These are phyloP conservation scores for Mellivora capensis DNA, from an alignment of 2,113 vertebrate species.

Conservation along the genomic window DNA sequence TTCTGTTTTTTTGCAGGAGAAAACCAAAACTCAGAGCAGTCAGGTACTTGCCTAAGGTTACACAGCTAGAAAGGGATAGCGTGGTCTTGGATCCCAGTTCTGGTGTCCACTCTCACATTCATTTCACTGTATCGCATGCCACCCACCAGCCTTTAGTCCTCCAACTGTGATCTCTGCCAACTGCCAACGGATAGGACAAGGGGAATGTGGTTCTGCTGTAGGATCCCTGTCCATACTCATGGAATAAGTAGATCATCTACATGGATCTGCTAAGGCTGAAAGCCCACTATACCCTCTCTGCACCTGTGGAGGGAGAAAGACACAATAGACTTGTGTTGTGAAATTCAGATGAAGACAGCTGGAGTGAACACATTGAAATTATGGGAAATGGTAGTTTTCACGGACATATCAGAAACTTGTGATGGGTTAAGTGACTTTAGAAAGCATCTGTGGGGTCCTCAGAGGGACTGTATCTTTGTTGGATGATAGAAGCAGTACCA, in stretches of 20 bases:
- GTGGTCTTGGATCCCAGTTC: neutral
- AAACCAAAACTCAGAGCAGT: neutral
- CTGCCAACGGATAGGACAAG: neutral
- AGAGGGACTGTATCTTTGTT: neutral
- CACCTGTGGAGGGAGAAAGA: neutral
- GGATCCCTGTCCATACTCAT: neutral
- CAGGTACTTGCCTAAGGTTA: neutral
- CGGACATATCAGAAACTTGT: neutral
- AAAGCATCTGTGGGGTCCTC: neutral
- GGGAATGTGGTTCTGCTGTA: neutral
- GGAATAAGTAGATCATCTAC: too few relatives aligned
- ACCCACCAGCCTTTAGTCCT: too few relatives aligned
- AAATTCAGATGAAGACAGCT: neutral
- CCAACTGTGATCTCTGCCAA: neutral
- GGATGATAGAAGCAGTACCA: neutral
- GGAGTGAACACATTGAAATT: neutral
- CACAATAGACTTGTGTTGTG: neutral
- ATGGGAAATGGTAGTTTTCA: neutral
- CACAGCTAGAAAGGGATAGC: neutral
- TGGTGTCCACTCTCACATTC: neutral
- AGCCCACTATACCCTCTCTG: neutral
- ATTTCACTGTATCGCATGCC: neutral
- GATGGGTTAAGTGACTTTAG: neutral
- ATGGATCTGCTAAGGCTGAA: neutral
- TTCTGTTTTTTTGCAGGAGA: neutral